A percentile compares a stretch with the other conserved stretches of the same genome.
These are phyloP conservation scores for Cryptoprocta ferox DNA, from an alignment of 2,797 vertebrate species.

Conservation along the genomic window DNA sequence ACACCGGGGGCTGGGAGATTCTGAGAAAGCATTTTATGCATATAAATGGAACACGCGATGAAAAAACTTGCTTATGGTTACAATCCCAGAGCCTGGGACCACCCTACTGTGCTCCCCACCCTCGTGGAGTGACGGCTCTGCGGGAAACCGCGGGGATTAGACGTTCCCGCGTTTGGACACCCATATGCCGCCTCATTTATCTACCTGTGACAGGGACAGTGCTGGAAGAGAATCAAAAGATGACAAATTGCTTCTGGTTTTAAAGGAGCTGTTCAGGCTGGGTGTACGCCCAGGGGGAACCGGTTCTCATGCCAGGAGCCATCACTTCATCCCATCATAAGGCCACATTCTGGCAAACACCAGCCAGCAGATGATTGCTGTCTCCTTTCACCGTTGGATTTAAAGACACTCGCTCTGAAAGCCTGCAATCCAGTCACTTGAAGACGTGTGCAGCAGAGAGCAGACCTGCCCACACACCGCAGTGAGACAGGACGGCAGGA, in stretches of 20 bases:
- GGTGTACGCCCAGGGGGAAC: conserved; percentile 40
- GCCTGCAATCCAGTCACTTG: conserved; percentile 16
- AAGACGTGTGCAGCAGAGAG: background rate
- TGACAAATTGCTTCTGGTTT: conserved; percentile 79
- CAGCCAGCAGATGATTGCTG: background rate
- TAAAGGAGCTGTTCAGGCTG: conserved; percentile 74
- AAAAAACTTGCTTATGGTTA: conserved; percentile 75
- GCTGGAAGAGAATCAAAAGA: conserved; percentile 77
- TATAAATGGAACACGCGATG: conserved; percentile 68
- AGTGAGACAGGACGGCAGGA: background rate
- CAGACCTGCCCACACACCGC: background rate
- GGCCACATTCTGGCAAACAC: conserved; percentile 61
- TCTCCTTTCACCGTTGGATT: conserved; percentile 40
- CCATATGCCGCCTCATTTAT: conserved; percentile 75
- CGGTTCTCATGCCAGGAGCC: conserved; percentile 55
- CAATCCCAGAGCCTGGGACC: background rate
- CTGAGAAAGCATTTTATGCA: conserved; percentile 75
- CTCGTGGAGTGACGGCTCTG: background rate
- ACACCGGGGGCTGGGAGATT: conserved; percentile 73
- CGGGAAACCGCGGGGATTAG: background rate
- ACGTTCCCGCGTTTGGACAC: conserved; percentile 45
- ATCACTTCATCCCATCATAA: conserved; percentile 18
- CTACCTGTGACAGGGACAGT: conserved; percentile 76
- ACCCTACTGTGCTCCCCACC: background rate
- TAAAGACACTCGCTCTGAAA: conserved; percentile 38